These are phyloP conservation scores for Hyperoplus lanceolatus DNA, from an alignment of 2,797 vertebrate species.

Conservation along the genomic window DNA sequence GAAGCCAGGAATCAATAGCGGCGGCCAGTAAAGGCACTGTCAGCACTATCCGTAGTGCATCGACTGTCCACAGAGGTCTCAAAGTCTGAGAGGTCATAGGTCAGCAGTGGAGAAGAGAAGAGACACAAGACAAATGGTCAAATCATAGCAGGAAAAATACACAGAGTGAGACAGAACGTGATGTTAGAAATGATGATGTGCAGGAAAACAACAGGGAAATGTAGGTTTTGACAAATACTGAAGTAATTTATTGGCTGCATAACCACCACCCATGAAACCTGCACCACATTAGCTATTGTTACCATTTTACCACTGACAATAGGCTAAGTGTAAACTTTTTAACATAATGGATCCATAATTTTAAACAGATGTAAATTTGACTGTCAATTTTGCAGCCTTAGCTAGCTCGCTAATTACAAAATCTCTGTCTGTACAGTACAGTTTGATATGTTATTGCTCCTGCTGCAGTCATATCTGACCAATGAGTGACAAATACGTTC, in stretches of 20 bases:
- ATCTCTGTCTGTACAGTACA: too few relatives aligned
- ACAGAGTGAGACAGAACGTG: neutral
- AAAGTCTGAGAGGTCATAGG: constrained; percentile 83
- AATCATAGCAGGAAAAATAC: constrained; percentile 39
- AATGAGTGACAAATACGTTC: too few relatives aligned
- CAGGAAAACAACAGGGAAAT: constrained; percentile 11
- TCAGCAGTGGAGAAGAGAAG: constrained; percentile 35
- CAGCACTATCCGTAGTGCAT: constrained; percentile 88
- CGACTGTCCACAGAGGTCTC: constrained; percentile 89
- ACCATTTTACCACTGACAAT: neutral
- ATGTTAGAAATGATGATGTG: neutral
- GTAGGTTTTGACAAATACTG: neutral
- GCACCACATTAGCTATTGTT: neutral
- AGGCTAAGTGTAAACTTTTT: neutral
- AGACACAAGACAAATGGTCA: constrained; percentile 32
- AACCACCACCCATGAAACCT: neutral
- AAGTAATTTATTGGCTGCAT: neutral
- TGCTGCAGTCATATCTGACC: too few relatives aligned
- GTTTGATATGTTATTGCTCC: too few relatives aligned
- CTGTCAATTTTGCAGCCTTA: neutral
- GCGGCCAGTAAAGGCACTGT: constrained; percentile 83
- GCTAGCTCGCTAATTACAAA: neutral
- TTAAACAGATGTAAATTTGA: neutral
- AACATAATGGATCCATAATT: neutral
- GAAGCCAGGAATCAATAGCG: constrained; percentile 81